Evolutionary conservation across 2,888 invertebrate species (phyloP).

Genomic region (Spatulosminthurus flaviceps): DNA sequence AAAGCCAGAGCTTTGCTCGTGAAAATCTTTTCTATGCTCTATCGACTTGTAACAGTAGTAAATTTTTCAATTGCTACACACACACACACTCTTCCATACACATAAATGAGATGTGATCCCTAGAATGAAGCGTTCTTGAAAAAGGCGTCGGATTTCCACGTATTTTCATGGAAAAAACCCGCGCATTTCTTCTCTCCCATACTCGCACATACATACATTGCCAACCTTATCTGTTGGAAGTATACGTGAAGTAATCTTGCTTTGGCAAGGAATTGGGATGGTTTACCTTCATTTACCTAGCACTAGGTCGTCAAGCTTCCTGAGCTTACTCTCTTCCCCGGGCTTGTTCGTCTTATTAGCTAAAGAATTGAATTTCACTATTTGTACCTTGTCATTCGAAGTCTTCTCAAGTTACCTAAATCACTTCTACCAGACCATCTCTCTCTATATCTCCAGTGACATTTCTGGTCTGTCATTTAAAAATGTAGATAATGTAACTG

Average conservation of each 20-base stretch:
- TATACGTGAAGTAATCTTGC: too few relatives aligned
- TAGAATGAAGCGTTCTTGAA: not conserved
- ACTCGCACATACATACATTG: too few relatives aligned
- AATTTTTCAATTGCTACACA: conserved; percentile 1
- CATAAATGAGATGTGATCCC: not conserved
- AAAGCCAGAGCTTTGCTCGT: not conserved
- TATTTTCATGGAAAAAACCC: conserved; percentile 20
- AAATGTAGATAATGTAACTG: too few relatives aligned
- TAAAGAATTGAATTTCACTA: not conserved
- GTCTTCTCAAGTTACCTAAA: not conserved
- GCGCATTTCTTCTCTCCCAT: conserved; percentile 3
- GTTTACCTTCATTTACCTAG: too few relatives aligned
- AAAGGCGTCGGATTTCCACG: not conserved
- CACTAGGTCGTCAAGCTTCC: too few relatives aligned
- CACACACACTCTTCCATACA: not conserved
- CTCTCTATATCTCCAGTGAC: not conserved
- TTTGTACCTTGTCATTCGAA: not conserved
- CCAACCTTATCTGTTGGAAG: too few relatives aligned
- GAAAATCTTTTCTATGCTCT: not conserved
- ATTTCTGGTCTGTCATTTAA: too few relatives aligned
- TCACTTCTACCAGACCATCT: not conserved
- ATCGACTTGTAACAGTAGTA: not conserved
- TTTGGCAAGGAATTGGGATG: too few relatives aligned
- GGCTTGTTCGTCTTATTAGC: too few relatives aligned
- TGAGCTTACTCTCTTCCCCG: too few relatives aligned